Conservation (phyloP, 2,113 vertebrate genomes). For the Oenanthe oenanthe region DNA sequence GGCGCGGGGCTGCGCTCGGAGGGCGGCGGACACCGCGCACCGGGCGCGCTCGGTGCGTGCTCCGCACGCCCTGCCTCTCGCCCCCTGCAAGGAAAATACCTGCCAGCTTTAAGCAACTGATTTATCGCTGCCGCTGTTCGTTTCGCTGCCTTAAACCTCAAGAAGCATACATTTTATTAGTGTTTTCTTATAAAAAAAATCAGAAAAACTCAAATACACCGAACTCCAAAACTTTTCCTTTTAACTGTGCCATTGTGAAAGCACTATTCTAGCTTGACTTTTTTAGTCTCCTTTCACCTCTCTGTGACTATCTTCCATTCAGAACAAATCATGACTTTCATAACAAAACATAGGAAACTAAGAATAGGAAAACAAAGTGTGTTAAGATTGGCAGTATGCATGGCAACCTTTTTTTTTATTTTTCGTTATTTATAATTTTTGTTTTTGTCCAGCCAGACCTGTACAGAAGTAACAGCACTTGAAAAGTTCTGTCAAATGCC, state of each 20-base stretch:
- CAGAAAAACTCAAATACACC: neutral
- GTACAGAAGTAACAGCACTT: neutral
- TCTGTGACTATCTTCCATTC: accelerated
- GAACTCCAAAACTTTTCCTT: neutral
- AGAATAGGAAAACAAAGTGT: neutral
- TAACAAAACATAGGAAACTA: neutral
- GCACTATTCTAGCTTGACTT: neutral
- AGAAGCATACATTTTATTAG: neutral
- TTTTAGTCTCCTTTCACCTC: neutral
- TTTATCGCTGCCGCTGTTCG: neutral
- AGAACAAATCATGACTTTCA: neutral
- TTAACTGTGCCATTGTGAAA: neutral
- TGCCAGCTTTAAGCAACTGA: neutral
- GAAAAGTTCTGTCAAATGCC: neutral
- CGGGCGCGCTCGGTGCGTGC: accelerated
- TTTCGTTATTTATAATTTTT: neutral
- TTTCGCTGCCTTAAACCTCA: neutral
- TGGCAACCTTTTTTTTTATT: neutral
- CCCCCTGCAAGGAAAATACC: neutral
- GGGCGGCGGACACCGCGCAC: too few relatives aligned
- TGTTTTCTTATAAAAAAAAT: neutral
- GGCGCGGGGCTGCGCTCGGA: too few relatives aligned
- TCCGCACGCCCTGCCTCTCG: accelerated
- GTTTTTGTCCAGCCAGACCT: neutral
- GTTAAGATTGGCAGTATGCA: neutral